phyloP scores from a whole-genome alignment of 37 sponge, comb jelly and placozoan genomes.

The Beroe ovata region DNA sequence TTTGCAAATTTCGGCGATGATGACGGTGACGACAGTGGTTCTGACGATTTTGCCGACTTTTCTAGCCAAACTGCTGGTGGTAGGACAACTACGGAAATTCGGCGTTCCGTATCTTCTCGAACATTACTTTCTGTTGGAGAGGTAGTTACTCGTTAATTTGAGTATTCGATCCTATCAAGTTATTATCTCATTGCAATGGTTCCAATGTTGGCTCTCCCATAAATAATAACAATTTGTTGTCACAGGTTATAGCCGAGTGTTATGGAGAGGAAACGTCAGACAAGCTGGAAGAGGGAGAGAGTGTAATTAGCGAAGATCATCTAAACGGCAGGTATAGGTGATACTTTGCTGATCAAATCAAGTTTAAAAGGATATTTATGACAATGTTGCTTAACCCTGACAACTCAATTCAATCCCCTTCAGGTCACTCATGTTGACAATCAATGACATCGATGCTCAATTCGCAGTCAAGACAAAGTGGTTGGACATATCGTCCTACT shows the following conservation, averaged over 20 bases:
- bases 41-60: neutral
- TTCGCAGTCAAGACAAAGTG: conserved; percentile 45
- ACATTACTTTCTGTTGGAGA: too few relatives aligned
- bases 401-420: too few relatives aligned
- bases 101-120: too few relatives aligned
- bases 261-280: neutral
- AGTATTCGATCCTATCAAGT: too few relatives aligned
- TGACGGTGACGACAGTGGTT: neutral
- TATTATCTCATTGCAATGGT: too few relatives aligned
- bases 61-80: neutral
- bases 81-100: too few relatives aligned
- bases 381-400: too few relatives aligned
- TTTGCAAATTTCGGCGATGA: conserved; percentile 49
- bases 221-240: too few relatives aligned
- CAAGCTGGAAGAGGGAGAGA: neutral
- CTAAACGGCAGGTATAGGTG: neutral
- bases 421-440: conserved; percentile 2
- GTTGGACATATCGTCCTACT: neutral
- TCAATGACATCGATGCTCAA: conserved; percentile 36
- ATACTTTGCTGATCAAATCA: too few relatives aligned
- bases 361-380: too few relatives aligned
- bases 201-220: too few relatives aligned
- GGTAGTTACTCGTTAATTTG: too few relatives aligned
- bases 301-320: neutral
- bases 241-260: neutral